Evolutionary conservation across 2,888 invertebrate species (phyloP), one percentile per base, ranked within the genome.

Genomic region (Drosophila diplacantha): DNA sequence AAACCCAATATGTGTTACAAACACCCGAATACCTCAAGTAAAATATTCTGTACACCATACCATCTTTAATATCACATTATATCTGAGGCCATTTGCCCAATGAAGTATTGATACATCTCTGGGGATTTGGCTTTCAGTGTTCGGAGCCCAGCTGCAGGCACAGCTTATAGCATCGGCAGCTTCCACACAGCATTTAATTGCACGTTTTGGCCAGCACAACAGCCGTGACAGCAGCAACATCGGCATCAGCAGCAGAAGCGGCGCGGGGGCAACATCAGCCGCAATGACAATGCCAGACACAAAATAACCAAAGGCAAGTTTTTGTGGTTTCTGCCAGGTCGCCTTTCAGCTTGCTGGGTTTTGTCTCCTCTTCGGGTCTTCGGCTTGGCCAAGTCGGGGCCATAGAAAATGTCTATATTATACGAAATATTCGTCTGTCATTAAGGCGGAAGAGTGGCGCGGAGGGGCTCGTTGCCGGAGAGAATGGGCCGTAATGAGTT

Each of bases 101-200:
- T 18, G 2, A 44, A 29, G 3, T 31, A 31, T 44, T 44, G 44
- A 44, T 44, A 20, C 29, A 37, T 35, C 29, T 29, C 4, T 12
- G 29, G 26, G n/a, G 34, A 47, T 20, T 47, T 20, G 62, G 41
- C 34, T 54, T 26, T 29, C 57, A 41, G 54, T 54, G 57, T 54
- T 39, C n/a, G 12, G 9, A 54, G 32, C 20, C 57, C 50, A 60
- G 73, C 72, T 70, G 32, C 39, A 38, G 55, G 50, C 55, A 63
- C 50, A 22, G 75, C 70, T 59, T 62, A 50, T 74, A 59, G 59
- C 50, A 65, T 62, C 60, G 52, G 59, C 49, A 18, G 61, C 70
- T 66, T 56, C 72, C 70, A 74, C 66, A 69, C 58, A 57, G 60
- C 76, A 76, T 72, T 76, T 76, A 76, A 76, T 76, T 76, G 80